A percentile compares a stretch with the other conserved stretches of the same genome.
These are phyloP conservation scores for Catalaphyllia jardinei DNA, from an alignment of 64 coral and sea anemone genomes.

Conservation along the genomic window DNA sequence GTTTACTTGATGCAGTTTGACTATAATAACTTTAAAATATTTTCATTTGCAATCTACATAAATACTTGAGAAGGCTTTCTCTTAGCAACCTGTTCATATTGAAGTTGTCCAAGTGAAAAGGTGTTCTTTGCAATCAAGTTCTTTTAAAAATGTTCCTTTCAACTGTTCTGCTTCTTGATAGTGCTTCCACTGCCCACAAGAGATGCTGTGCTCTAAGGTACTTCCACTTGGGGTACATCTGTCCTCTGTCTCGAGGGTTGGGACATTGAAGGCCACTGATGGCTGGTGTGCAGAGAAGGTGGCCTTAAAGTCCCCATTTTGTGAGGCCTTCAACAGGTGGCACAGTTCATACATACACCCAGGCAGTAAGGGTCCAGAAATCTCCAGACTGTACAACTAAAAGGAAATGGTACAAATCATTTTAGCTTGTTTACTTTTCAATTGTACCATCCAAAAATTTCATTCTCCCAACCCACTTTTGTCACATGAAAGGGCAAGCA, in stretches of 20 bases:
- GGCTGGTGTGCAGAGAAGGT: constrained; percentile 60
- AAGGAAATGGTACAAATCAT: not conserved
- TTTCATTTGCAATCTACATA: too few species aligned
- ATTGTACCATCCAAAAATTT: too few species aligned
- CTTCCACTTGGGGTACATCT: not conserved
- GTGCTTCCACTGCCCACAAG: constrained; percentile 20
- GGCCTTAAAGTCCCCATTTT: constrained; percentile 62
- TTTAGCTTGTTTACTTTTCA: not conserved
- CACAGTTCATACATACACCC: constrained; percentile 68
- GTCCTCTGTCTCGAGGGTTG: not conserved
- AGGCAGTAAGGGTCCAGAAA: constrained; percentile 83
- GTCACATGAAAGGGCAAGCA: too few species aligned
- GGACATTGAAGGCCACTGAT: constrained; percentile 81
- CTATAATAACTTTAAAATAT: too few species aligned
- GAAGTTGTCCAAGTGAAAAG: constrained; percentile 60
- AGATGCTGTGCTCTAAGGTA: constrained; percentile 14
- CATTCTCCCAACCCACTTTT: too few species aligned
- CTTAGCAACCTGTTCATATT: not conserved
- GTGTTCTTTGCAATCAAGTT: constrained; percentile 61
- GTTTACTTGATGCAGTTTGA: too few species aligned
- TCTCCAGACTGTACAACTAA: constrained; percentile 84
- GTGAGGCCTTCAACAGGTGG: constrained; percentile 65
- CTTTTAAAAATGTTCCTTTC: constrained; percentile 60
- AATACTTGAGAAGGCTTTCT: too few species aligned
- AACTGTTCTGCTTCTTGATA: constrained; percentile 29